Evolutionary conservation across 2,888 invertebrate genomes (phyloP).

Genomic region (Dryobota labecula): DNA sequence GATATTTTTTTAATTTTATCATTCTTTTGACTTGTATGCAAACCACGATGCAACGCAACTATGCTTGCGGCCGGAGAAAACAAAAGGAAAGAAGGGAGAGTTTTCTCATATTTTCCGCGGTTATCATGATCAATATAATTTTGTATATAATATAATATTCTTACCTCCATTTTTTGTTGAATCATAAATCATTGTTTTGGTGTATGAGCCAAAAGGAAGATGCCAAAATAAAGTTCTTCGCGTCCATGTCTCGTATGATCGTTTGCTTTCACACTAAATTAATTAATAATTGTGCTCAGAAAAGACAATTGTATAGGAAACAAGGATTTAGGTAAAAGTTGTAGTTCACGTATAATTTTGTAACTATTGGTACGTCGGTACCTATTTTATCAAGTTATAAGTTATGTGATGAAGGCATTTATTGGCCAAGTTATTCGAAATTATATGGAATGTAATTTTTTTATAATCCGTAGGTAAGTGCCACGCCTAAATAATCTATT

Average conservation of each 20-base stretch:
- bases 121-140: slow-evolving; percentile 31
- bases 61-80: slow-evolving; percentile 18
- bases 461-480: slow-evolving; percentile 86
- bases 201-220: slow-evolving; percentile 86
- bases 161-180: slow-evolving; percentile 34
- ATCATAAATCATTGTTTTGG: slow-evolving; percentile 77
- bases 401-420: slow-evolving; percentile 88
- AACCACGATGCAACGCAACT: slow-evolving; percentile 2
- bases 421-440: slow-evolving; percentile 86
- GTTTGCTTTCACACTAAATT: slow-evolving; percentile 71
- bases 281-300: slow-evolving; percentile 82
- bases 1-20: slow-evolving; percentile 77
- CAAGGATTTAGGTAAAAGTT: slow-evolving; percentile 74
- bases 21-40: slow-evolving; percentile 33
- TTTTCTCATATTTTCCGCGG: slow-evolving; percentile 25
- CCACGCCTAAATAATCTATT: slow-evolving; percentile 87
- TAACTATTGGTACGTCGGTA: slow-evolving; percentile 69
- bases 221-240: slow-evolving; percentile 85
- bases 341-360: slow-evolving; percentile 73
- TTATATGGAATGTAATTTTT: slow-evolving; percentile 84
- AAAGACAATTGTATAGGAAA: slow-evolving; percentile 85
- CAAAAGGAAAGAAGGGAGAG: not conserved
- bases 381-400: slow-evolving; percentile 69
- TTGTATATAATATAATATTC: slow-evolving; percentile 33
- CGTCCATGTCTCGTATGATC: slow-evolving; percentile 77